phyloP scores from a whole-genome alignment of 2,888 invertebrate genomes.

The Callyntrura guangdongensis region DNA sequence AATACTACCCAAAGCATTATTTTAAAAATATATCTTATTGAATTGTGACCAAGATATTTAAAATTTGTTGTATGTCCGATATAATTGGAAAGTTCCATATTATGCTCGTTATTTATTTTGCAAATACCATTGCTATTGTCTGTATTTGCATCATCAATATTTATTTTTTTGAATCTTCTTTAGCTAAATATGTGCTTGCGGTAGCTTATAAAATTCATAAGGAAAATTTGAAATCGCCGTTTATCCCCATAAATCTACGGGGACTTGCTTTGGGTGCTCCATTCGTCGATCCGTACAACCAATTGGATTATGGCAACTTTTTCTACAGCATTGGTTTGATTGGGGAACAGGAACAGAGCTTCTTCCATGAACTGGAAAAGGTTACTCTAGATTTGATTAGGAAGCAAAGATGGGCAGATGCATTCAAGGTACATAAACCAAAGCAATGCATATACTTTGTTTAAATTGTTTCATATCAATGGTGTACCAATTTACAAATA shows the following conservation, averaged over 20 bases:
- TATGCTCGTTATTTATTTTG: no score
- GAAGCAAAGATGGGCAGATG: conserved; percentile 81
- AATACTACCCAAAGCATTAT: no score
- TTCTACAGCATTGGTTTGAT: conserved; percentile 86
- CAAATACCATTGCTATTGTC: no score
- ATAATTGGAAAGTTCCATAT: no score
- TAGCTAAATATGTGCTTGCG: conserved; percentile 78
- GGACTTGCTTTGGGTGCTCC: conserved; percentile 85
- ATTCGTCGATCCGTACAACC: conserved; percentile 85
- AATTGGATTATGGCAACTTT: conserved; percentile 86
- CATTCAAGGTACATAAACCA: conserved; percentile 77
- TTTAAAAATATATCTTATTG: no score
- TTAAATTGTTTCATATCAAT: not conserved
- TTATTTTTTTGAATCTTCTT: no score
- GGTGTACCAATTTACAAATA: not conserved
- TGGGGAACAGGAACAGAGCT: conserved; percentile 85
- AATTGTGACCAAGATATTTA: no score
- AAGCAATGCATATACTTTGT: conserved; percentile 51
- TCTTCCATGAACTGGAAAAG: conserved; percentile 89
- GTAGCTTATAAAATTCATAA: conserved; percentile 79
- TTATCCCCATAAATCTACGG: conserved; percentile 89
- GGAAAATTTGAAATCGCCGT: conserved; percentile 86
- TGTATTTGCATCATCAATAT: no score
- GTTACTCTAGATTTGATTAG: conserved; percentile 85
- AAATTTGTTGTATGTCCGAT: no score